Evolutionary conservation across 1,140 invertebrate genomes (phyloP).

Genomic region (Drosophila yakuba): DNA sequence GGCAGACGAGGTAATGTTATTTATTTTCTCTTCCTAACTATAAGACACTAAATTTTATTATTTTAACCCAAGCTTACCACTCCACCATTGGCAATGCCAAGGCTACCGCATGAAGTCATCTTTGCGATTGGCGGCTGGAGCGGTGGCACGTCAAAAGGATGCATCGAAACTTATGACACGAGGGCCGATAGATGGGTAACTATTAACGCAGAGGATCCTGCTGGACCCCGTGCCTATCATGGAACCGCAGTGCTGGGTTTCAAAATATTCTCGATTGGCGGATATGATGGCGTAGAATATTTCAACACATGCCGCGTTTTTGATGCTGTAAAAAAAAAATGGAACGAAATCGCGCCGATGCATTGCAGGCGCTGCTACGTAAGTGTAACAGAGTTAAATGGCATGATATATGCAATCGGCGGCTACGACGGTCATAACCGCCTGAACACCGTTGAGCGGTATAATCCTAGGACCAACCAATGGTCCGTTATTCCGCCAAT

Average conservation of each 20-base stretch:
- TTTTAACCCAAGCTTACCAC: constrained; percentile 85
- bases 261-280: constrained; percentile 91
- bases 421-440: constrained; percentile 94
- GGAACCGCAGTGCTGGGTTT: constrained; percentile 89
- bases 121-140: constrained; percentile 93
- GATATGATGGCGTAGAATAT: constrained; percentile 90
- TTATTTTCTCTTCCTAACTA: constrained; percentile 3
- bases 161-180: constrained; percentile 92
- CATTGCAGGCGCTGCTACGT: constrained; percentile 88
- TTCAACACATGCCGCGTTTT: constrained; percentile 90
- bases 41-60: constrained; percentile 25
- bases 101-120: constrained; percentile 89
- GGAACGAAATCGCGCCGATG: constrained; percentile 89
- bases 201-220: constrained; percentile 86
- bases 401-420: constrained; percentile 93
- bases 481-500: constrained; percentile 94
- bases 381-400: constrained; percentile 88
- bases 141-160: constrained; percentile 90
- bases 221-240: constrained; percentile 90
- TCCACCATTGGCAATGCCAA: constrained; percentile 87
- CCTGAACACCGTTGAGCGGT: constrained; percentile 90
- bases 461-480: constrained; percentile 89
- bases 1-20: constrained; percentile 84
- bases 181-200: constrained; percentile 89
- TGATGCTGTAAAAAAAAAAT: constrained; percentile 88